A percentile compares a stretch with the other conserved stretches of the same genome.
phyloP scores from a whole-genome alignment of 2,888 invertebrate species.

The Chaitophorus viminalis region DNA sequence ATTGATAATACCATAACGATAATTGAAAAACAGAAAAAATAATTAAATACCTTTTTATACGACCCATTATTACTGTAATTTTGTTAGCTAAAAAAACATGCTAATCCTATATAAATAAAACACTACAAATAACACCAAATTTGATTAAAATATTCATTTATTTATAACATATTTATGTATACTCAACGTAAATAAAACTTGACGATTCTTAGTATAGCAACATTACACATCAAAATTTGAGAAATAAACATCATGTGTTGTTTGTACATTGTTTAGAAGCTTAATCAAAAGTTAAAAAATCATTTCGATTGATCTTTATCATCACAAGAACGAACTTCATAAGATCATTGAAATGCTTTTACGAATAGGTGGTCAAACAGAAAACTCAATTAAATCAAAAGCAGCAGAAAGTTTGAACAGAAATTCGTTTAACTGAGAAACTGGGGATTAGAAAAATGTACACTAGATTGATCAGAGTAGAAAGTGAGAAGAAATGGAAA shows the following conservation, averaged over 20 bases:
- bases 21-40: not conserved
- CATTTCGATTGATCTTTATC: conserved; percentile 55
- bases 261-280: conserved; percentile 45
- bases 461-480: conserved; percentile 39
- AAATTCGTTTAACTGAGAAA: conserved; percentile 56
- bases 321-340: conserved; percentile 39
- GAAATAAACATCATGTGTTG: conserved; percentile 22
- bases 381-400: conserved; percentile 61
- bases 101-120: not conserved
- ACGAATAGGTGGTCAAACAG: conserved; percentile 59
- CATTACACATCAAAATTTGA: not conserved
- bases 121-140: not conserved
- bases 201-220: not conserved
- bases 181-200: not conserved
- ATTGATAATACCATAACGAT: not conserved
- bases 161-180: not conserved
- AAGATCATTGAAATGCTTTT: conserved; percentile 50
- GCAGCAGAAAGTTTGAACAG: conserved; percentile 51
- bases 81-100: not conserved
- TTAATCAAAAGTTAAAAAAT: conserved; percentile 55
- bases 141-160: not conserved
- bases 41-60: not conserved
- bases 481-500: conserved; percentile 37
- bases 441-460: conserved; percentile 34
- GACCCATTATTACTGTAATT: not conserved